phyloP scores from a whole-genome alignment of 1,140 invertebrate species.

The Philotrypesis tridentata region DNA sequence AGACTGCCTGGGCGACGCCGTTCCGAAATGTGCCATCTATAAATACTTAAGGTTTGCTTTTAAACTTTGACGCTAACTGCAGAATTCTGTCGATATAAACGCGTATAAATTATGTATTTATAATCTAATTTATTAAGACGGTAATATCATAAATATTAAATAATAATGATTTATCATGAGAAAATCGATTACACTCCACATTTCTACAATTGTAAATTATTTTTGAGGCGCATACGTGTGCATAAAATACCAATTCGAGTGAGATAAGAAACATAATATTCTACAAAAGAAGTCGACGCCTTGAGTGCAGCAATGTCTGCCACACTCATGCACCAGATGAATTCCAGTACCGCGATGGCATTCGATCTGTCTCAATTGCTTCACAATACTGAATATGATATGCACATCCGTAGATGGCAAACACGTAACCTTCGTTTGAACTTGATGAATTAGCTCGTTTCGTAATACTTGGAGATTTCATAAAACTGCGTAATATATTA shows the following conservation, averaged over 20 bases:
- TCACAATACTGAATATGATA: not conserved
- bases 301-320: not conserved
- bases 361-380: conserved; percentile 15
- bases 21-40: conserved; percentile 71
- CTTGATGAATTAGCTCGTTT: conserved; percentile 9
- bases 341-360: not conserved
- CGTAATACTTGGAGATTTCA: not conserved
- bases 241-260: too few relatives aligned
- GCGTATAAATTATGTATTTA: not conserved
- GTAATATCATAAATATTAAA: too few relatives aligned
- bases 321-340: not conserved
- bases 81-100: not conserved
- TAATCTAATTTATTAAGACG: too few relatives aligned
- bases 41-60: conserved; percentile 59
- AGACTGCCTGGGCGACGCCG: conserved; percentile 62
- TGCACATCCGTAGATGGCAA: not conserved
- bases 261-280: not conserved
- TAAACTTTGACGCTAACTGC: conserved; percentile 43
- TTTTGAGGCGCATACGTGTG: too few relatives aligned
- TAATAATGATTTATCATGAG: too few relatives aligned
- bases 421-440: not conserved
- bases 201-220: not conserved
- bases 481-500: not conserved
- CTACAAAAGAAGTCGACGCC: too few relatives aligned
- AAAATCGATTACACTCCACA: not conserved